A percentile compares a stretch with the other conserved stretches of the same genome.
phyloP scores from a whole-genome alignment of 2,113 vertebrate species.

The Arothron firmamentum region DNA sequence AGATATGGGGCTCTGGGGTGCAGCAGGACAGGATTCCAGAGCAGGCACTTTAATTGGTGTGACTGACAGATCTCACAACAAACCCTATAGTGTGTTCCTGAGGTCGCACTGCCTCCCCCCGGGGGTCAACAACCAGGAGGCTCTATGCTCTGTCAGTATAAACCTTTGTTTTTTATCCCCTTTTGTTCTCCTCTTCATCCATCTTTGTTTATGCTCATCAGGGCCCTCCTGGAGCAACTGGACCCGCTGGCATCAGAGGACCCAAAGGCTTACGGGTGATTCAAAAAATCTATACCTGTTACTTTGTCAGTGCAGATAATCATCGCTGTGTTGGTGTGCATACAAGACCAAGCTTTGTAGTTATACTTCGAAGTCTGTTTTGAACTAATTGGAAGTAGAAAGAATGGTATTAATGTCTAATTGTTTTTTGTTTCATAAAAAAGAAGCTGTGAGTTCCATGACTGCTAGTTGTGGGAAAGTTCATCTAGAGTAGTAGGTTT shows the following conservation, averaged over 20 bases:
- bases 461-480: conserved; percentile 5
- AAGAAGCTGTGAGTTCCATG: conserved; percentile 15
- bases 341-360: conserved; percentile 14
- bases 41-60: conserved; percentile 61
- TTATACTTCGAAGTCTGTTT: conserved; percentile 27
- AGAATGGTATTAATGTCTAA: conserved; percentile 23
- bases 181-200: conserved; percentile 13
- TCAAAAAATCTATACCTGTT: neutral
- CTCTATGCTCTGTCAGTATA: conserved; percentile 54
- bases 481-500: neutral
- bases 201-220: conserved; percentile 59
- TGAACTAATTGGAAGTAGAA: conserved; percentile 18
- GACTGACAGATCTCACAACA: conserved; percentile 68
- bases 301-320: neutral
- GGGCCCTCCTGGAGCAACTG: conserved; percentile 83
- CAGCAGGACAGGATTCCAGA: conserved; percentile 53
- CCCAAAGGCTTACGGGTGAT: conserved; percentile 88
- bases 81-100: conserved; percentile 58
- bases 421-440: conserved; percentile 5
- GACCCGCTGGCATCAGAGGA: conserved; percentile 82
- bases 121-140: conserved; percentile 51
- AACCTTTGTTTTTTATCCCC: conserved; percentile 55
- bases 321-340: neutral
- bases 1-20: conserved; percentile 57
- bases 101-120: conserved; percentile 51